Evolutionary conservation across 2,113 vertebrate species (phyloP), one percentile per base, ranked within the genome.

Genomic region (Merops nubicus): DNA sequence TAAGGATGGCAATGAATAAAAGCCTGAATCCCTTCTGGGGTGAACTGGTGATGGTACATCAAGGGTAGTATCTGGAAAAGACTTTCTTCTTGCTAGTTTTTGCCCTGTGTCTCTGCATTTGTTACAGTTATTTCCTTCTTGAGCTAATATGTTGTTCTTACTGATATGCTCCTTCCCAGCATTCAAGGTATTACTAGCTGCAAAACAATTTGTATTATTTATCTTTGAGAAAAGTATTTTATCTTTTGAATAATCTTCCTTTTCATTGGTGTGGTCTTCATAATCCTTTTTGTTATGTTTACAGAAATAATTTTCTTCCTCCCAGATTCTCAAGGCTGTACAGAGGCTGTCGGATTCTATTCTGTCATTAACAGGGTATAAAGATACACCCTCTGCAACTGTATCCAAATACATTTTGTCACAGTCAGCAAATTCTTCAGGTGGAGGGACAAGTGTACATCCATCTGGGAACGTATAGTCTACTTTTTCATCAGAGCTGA

Each of bases 21-120:
- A 98, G 9, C 97, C 97, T 84, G 98, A 98, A 20, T 97, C 97
- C 51, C 98, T 97, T 75, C 91, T 95, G 22, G 88, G 85, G 50
- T 85, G 91, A 90, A 81, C 62, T 72, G 89, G 91, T 88, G 93
- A 90, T 57, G 83, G 45, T 78, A 67, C 45, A 54, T 57, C 92
- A 51, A 79, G 57, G 29, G 77, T 63, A 16, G 85, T 89, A 69
- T 98, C 96, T 34, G 98, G 98, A 62, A 98, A 98, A 19, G 98
- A 98, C 68, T 98, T 98, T 31, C 98, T 97, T 93, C 98, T 98
- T 88, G 93, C 94, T 91, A 83, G 64, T 63, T 96, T 85, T 96
- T 96, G 43, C 50, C 94, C 85, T 15, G 17, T 34, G 34, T 98
- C 96, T 42, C 96, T 85, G 5, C 96, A 94, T 67, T 93, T 86